These are phyloP conservation scores for Zosterops pallidus DNA, from an alignment of 2,113 vertebrate species.

Conservation along the genomic window DNA sequence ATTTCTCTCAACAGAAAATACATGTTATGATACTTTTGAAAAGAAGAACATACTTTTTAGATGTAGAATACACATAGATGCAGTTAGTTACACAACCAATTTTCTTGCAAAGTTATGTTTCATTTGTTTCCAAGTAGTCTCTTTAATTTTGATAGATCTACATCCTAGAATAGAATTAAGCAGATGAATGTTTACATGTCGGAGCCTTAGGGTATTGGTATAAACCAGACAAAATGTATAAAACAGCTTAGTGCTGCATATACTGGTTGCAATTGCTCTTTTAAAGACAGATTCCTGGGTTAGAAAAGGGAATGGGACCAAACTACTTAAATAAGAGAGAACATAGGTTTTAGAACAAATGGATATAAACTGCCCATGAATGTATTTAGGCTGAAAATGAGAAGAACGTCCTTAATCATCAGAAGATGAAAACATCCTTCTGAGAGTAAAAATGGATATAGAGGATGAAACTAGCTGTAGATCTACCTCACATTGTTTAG, in stretches of 20 bases:
- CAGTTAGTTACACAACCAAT: background rate
- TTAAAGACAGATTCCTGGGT: background rate
- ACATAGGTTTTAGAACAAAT: background rate
- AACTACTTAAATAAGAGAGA: background rate
- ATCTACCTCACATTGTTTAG: background rate
- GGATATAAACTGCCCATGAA: background rate
- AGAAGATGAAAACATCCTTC: background rate
- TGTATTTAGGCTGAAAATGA: background rate
- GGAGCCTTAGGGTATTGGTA: background rate
- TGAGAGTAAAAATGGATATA: background rate
- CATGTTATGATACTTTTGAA: background rate
- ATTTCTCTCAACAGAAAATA: background rate
- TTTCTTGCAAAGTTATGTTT: background rate
- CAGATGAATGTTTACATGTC: background rate
- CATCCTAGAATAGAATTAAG: background rate
- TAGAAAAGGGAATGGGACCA: background rate
- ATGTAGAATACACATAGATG: background rate
- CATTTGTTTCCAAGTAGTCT: background rate
- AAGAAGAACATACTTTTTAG: background rate
- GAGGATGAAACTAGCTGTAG: background rate
- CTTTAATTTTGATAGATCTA: background rate
- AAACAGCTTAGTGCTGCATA: background rate
- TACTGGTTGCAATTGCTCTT: background rate
- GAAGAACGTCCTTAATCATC: background rate
- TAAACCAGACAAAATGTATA: background rate